Conservation (phyloP, 2,113 vertebrate species). For the Nothobranchius kuhntae region DNA sequence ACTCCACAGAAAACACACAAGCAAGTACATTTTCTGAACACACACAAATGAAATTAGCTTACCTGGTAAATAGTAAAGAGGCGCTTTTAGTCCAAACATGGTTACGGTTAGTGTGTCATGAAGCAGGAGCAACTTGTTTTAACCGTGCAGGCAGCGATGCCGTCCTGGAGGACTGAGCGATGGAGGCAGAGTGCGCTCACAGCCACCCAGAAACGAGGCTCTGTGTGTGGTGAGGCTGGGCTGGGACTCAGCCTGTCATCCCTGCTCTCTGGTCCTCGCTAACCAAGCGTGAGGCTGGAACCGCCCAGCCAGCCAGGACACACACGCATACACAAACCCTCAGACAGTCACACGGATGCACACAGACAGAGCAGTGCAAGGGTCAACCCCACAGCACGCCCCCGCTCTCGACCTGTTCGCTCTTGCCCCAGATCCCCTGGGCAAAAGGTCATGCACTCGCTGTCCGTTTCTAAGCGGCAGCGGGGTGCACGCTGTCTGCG, state of each 20-base stretch:
- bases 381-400: constrained; percentile 68
- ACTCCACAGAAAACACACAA: constrained; percentile 8
- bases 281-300: constrained; percentile 78
- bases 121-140: constrained; percentile 70
- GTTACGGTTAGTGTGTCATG: constrained; percentile 87
- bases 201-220: constrained; percentile 72
- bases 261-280: constrained; percentile 69
- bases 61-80: constrained; percentile 98
- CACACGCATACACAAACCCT: constrained; percentile 54
- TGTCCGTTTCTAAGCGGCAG: constrained; percentile 62
- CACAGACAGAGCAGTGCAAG: constrained; percentile 65
- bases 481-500: constrained; percentile 39
- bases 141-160: constrained; percentile 47
- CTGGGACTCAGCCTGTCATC: constrained; percentile 80
- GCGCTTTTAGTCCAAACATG: constrained; percentile 99
- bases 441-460: constrained; percentile 68
- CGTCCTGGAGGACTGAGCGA: constrained; percentile 76
- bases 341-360: constrained; percentile 53
- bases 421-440: constrained; percentile 57
- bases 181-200: constrained; percentile 71
- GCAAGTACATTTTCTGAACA: constrained; percentile 3
- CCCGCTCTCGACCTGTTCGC: constrained; percentile 60
- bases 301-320: constrained; percentile 76
- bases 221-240: constrained; percentile 68
- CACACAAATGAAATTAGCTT: constrained; percentile 69